Percentiles rank a stretch among this genome's conserved stretches.
These are phyloP conservation scores for Oryzias melastigma DNA, from an alignment of 2,113 vertebrate genomes.

Conservation along the genomic window DNA sequence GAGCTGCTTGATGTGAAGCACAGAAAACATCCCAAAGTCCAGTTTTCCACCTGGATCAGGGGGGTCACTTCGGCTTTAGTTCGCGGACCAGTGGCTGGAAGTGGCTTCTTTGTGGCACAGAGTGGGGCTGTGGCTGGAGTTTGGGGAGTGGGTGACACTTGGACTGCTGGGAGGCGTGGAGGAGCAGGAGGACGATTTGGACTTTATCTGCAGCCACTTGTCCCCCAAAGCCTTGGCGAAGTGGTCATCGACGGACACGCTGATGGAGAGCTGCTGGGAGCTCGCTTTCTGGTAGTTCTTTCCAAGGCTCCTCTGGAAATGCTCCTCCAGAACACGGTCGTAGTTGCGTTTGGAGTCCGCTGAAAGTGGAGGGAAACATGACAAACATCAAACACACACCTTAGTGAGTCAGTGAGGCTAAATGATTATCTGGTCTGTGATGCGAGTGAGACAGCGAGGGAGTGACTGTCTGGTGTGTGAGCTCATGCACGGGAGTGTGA, in stretches of 20 bases:
- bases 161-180: constrained; percentile 75
- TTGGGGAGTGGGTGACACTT: constrained; percentile 67
- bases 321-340: constrained; percentile 79
- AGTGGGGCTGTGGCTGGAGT: constrained; percentile 60
- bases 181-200: constrained; percentile 74
- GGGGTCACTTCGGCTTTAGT: constrained; percentile 45
- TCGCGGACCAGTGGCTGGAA: constrained; percentile 64
- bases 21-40: constrained; percentile 47
- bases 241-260: constrained; percentile 81
- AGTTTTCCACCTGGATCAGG: constrained; percentile 10
- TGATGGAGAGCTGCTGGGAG: constrained; percentile 74
- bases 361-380: constrained; percentile 32
- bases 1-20: constrained; percentile 46
- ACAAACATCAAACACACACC: constrained; percentile 32
- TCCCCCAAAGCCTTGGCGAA: constrained; percentile 82
- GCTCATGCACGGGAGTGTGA: constrained; percentile 7
- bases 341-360: constrained; percentile 63
- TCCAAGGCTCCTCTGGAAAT: constrained; percentile 81
- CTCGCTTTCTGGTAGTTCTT: constrained; percentile 66
- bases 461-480: constrained; percentile 27
- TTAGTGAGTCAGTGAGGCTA: constrained; percentile 40
- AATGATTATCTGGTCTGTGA: constrained; percentile 11
- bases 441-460: constrained; percentile 1
- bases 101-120: constrained; percentile 56
- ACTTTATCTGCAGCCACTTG: constrained; percentile 79